A percentile compares a stretch with the other conserved stretches of the same genome.
Conservation (phyloP, 2,797 vertebrate species). For the Gila robusta region DNA sequence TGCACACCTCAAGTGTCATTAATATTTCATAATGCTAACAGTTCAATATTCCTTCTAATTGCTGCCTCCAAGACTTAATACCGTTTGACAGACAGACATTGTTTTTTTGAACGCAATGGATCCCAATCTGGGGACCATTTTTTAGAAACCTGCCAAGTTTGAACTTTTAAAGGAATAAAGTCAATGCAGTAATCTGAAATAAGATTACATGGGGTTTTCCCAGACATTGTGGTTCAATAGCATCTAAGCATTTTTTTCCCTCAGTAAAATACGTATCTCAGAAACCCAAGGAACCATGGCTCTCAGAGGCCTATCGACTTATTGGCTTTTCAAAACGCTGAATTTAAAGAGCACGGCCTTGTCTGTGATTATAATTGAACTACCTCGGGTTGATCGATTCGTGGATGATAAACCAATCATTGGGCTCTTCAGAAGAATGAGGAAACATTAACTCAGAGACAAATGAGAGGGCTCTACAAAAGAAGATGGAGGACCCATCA, state of each 20-base stretch:
- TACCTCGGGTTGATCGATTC: slow-evolving; percentile 25
- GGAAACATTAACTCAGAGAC: slow-evolving; percentile 26
- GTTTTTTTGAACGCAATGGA: background rate
- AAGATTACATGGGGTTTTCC: slow-evolving; percentile 38
- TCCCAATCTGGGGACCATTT: background rate
- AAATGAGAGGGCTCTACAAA: slow-evolving; percentile 8
- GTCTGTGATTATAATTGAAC: slow-evolving; percentile 48
- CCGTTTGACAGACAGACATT: slow-evolving; percentile 4
- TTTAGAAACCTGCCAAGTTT: background rate
- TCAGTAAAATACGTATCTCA: slow-evolving; percentile 18
- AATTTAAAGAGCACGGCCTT: slow-evolving; percentile 36
- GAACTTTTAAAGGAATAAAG: slow-evolving; percentile 21
- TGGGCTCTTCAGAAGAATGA: slow-evolving; percentile 16
- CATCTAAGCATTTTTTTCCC: slow-evolving; percentile 27
- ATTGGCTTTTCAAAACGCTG: slow-evolving; percentile 50
- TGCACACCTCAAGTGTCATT: background rate
- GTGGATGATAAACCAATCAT: slow-evolving; percentile 38
- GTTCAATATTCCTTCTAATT: slow-evolving; percentile 36
- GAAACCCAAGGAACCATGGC: slow-evolving; percentile 8
- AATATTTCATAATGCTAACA: slow-evolving; percentile 37
- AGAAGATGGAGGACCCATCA: slow-evolving; percentile 33
- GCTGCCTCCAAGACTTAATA: slow-evolving; percentile 16
- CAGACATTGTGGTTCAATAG: slow-evolving; percentile 33
- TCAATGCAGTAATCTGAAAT: slow-evolving; percentile 35
- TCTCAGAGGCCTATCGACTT: slow-evolving; percentile 31